Evolutionary conservation across 2,113 vertebrate species (phyloP).

Genomic region (Chascanopsetta lugubris): DNA sequence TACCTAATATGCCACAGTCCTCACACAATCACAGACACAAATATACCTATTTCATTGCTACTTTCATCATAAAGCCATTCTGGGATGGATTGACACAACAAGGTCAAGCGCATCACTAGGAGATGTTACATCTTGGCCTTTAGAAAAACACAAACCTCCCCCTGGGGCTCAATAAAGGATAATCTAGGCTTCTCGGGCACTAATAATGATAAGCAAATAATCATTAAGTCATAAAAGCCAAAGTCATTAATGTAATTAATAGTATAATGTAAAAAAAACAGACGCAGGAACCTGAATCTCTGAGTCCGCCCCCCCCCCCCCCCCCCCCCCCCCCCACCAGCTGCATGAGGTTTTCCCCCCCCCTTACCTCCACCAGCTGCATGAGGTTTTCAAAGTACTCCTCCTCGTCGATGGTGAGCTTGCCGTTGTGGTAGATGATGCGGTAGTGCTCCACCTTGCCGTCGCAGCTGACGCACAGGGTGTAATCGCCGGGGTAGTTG

Average conservation of each 20-base stretch:
- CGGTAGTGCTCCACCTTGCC: constrained; percentile 99
- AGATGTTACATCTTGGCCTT: too few relatives aligned
- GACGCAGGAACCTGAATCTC: background rate
- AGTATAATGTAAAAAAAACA: background rate
- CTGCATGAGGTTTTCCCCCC: constrained; percentile 93
- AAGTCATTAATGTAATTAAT: background rate
- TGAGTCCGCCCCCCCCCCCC: too few relatives aligned
- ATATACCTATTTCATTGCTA: too few relatives aligned
- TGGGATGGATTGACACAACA: too few relatives aligned
- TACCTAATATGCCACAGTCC: too few relatives aligned
- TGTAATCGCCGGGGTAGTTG: constrained; percentile 98
- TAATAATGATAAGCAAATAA: constrained; percentile 7
- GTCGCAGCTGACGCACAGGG: constrained; percentile 96
- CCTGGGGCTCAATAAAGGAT: background rate
- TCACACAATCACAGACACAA: too few relatives aligned
- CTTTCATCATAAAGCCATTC: too few relatives aligned
- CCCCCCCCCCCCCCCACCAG: constrained; percentile 91
- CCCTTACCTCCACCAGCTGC: constrained; percentile 97
- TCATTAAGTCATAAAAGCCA: constrained; percentile 1
- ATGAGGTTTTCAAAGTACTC: constrained; percentile 98
- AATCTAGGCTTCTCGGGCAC: background rate
- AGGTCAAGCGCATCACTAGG: too few relatives aligned
- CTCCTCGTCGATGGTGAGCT: constrained; percentile 97
- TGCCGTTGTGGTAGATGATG: constrained; percentile 96
- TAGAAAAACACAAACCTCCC: background rate